Evolutionary conservation across 2,797 vertebrate species (phyloP), one percentile per base, ranked within the genome.

Genomic region (Fundulus diaphanus): DNA sequence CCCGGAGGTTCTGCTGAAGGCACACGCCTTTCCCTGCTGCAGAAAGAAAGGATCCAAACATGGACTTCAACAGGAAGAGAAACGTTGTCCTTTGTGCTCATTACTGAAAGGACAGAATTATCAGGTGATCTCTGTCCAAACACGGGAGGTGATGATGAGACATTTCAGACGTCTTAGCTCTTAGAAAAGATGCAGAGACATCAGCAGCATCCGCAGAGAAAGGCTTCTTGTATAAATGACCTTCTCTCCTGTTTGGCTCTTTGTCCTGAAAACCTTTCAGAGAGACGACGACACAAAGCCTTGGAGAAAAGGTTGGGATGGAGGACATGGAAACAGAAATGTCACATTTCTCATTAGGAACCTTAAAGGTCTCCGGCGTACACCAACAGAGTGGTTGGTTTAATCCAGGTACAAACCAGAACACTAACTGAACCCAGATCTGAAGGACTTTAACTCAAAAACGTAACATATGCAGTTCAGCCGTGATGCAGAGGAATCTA

Each of bases 141-240:
- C 44, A 46, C 13, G 13, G 48, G 9, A 3, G 40, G 11, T 5
- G 40, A 44, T 27, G 33, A 40, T 15, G 5, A 22, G 11, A 37
- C 1, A 51, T 37, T 68, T 8, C 3, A 57, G 31, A 78, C 3
- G 33, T 40, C 68, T 57, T 37, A 5, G 37, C 3, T 42, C 37
- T 13, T n/a, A n/a, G 27, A 40, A 70, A 35, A 35, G 48, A 57
- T 2, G 9, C 56, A 49, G 20, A 52, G 11, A 15, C 5, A 20
- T 49, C 33, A 7, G 52, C 57, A 37, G n/a, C 65, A 73, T 76
- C 49, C 46, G 1, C 24, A 27, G 63, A 80, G 33, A 74, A 63
- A 78, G 57, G 51, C n/a, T 61, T 2, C 3, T 49, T 72, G 52
- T n/a, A 9, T 48, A 16, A 72, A 37, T 15, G 40, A 71, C 65